Base-by-base conservation (phyloP, 2,888 invertebrate species). In the Callyntrura guangdongensis region DNA sequence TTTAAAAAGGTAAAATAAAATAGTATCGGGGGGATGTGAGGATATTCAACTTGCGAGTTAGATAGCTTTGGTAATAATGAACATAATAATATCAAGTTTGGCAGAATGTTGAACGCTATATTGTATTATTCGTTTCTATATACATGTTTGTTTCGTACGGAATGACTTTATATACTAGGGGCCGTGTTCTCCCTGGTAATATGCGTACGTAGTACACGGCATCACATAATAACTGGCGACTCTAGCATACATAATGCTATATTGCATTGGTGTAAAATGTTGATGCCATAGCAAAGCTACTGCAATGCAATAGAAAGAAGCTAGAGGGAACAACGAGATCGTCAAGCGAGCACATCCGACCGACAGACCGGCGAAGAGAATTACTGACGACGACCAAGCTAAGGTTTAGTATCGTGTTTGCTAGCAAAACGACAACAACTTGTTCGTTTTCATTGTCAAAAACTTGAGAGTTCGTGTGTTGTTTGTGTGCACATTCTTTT, bases 321-420 rank as follows among this genome's bases (percentile, higher is more conserved):
- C 17, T 79, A 69, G 67, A 72, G 83, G 85, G 61, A 89, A 91
- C 59, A 81, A 59, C 59, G 81, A 89, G 88, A 88, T 87, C 91
- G 91, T 86, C 91, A 74, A 69, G 83, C 74, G 72, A 81, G 79
- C 90, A 36, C 79, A 79, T 79, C 88, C 77, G 83, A 77, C 79
- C 77, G 85, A 86, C 72, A 49, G 79, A 89, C 69, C 86, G 86
- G 85, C 81, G 64, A 86, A 27, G 69, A 82, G 86, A 72, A 74
- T 89, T 82, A 74, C 86, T 69, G 77, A 77, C 77, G 86, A 86
- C 74, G 86, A 86, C 36, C 74, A 56, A 77, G 77, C 86, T 56
- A 22, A 86, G 86, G 83, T 79, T 92, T 91, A 92, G 92, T 92
- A 90, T 91, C 92, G 84, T 86, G 91, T 86, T 91, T 84, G 92